Conservation (phyloP, 2,797 vertebrate species). For the Notamacropus eugenii region DNA sequence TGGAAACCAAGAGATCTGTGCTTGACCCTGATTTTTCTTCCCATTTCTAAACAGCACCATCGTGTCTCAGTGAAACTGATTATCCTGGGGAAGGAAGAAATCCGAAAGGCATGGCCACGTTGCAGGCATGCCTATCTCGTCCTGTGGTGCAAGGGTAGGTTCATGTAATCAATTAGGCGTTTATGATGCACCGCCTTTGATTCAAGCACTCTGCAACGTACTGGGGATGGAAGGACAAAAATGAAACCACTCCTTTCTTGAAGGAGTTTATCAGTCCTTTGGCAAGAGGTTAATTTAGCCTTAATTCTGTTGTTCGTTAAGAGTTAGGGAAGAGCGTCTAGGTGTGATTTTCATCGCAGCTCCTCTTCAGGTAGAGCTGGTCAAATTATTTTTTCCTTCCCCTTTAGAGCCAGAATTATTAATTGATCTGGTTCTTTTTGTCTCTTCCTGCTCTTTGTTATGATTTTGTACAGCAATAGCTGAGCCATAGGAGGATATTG, state of each 20-base stretch:
- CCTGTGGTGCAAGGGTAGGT: conserved; percentile 88
- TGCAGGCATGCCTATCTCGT: conserved; percentile 88
- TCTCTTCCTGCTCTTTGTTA: background rate
- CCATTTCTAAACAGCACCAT: conserved; percentile 82
- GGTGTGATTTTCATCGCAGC: background rate
- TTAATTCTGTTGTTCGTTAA: background rate
- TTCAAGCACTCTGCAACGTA: background rate
- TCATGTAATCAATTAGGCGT: background rate
- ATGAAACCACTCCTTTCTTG: background rate
- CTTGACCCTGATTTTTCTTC: conserved; percentile 62
- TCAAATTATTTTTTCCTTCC: background rate
- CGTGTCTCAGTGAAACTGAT: conserved; percentile 83
- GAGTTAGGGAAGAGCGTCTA: background rate
- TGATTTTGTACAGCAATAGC: background rate
- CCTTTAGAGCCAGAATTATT: background rate
- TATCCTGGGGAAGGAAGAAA: conserved; percentile 84
- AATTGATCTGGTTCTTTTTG: background rate
- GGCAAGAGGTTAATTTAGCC: background rate
- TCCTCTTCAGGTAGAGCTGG: background rate
- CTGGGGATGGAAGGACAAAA: background rate
- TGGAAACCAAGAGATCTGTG: background rate
- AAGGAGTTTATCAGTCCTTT: background rate
- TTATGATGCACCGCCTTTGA: background rate
- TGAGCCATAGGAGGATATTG: background rate
- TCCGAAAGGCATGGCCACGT: conserved; percentile 83